phyloP scores from a whole-genome alignment of 2,113 vertebrate genomes.

The Nothobranchius furzeri region DNA sequence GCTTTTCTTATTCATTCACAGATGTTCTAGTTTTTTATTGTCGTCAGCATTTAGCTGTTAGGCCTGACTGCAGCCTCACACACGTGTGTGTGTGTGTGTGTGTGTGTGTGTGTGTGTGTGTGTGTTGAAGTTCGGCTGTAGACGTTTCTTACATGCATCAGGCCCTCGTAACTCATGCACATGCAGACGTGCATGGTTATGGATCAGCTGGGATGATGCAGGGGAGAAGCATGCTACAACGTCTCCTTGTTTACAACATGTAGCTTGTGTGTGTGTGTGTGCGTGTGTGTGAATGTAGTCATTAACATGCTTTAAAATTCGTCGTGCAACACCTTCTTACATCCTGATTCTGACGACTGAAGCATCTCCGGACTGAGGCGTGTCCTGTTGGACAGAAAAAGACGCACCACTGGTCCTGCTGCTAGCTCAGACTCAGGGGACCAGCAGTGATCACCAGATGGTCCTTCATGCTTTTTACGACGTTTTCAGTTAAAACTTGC shows the following conservation, averaged over 20 bases:
- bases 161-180: neutral
- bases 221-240: too few relatives aligned
- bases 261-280: too few relatives aligned
- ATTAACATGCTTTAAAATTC: too few relatives aligned
- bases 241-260: too few relatives aligned
- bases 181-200: neutral
- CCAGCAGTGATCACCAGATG: neutral
- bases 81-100: too few relatives aligned
- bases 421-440: slow-evolving; percentile 32
- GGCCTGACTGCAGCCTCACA: too few relatives aligned
- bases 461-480: neutral
- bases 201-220: neutral
- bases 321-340: accelerated
- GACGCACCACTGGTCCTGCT: slow-evolving; percentile 20
- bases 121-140: too few relatives aligned
- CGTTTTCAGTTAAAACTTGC: neutral
- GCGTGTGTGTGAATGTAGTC: too few relatives aligned
- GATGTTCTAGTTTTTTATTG: too few relatives aligned
- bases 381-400: slow-evolving; percentile 36
- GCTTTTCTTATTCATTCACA: too few relatives aligned
- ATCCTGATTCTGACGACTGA: neutral
- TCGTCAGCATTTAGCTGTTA: too few relatives aligned
- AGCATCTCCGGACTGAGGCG: neutral
- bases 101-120: too few relatives aligned
- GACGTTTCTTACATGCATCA: neutral